These are phyloP conservation scores for Centruroides sculpturatus DNA, from an alignment of 1,140 invertebrate genomes.

Conservation along the genomic window DNA sequence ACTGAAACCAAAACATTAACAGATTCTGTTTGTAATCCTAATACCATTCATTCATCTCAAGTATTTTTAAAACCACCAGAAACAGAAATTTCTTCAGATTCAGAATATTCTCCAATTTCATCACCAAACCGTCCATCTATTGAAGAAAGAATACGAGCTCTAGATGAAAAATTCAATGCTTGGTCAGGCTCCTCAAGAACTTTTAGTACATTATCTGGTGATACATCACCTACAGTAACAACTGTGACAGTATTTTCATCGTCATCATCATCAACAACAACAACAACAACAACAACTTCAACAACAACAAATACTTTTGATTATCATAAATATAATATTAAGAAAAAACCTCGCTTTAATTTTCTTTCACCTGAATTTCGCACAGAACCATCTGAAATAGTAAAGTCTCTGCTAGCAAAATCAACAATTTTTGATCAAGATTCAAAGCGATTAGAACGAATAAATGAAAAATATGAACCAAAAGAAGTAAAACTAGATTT, in stretches of 20 bases:
- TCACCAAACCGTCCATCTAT: slow-evolving; percentile 34
- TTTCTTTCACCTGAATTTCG: slow-evolving; percentile 7
- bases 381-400: slow-evolving; percentile 73
- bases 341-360: slow-evolving; percentile 22
- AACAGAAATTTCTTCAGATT: slow-evolving; percentile 25
- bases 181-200: slow-evolving; percentile 43
- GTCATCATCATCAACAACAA: slow-evolving; percentile 1
- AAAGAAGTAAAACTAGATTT: slow-evolving; percentile 27
- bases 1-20: not conserved
- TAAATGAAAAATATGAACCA: slow-evolving; percentile 70
- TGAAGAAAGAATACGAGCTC: slow-evolving; percentile 69
- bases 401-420: slow-evolving; percentile 77
- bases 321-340: slow-evolving; percentile 40
- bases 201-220: slow-evolving; percentile 10
- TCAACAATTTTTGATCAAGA: slow-evolving; percentile 92
- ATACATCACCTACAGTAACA: slow-evolving; percentile 12
- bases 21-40: slow-evolving; percentile 3
- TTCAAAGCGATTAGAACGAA: slow-evolving; percentile 74
- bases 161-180: slow-evolving; percentile 85
- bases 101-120: slow-evolving; percentile 25
- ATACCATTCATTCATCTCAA: slow-evolving; percentile 8
- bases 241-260: slow-evolving; percentile 3
- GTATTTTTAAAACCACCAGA: not conserved
- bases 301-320: slow-evolving; percentile 9
- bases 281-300: slow-evolving; percentile 22